Base-by-base conservation (phyloP, 2,113 vertebrate species). In the Bujurquina vittata region DNA sequence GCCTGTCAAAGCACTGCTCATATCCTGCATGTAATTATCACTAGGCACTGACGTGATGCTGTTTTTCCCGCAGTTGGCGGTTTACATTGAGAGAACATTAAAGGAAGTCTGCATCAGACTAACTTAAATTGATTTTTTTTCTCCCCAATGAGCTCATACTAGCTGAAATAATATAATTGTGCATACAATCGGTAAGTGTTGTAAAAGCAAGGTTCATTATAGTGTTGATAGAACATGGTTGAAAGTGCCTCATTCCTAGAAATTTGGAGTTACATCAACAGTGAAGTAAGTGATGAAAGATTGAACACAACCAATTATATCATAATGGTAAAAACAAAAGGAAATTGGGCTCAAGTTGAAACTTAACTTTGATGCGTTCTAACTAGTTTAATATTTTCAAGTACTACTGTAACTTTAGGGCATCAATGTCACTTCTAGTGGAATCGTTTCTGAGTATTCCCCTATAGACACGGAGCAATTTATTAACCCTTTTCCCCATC, bases 141-240 rank as follows among this genome's bases (percentile, higher is more conserved):
- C 86, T 80, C 10, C 37, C 83, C 92, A 77, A 11, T 88, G 87
- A 91, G 76, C 84, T 93, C 90, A 92, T 79, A 40, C 37, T n/a
- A 18, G 46, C 56, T 84, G 56, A 74, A 88, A 77, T 87, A 81
- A 89, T 88, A 20, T 12, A 22, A 89, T 80, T 79, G 31, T 81
- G 77, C 74, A 52, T 77, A 86, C 58, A 15, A 86, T 84, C 77
- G 46, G 35, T 52, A 69, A n/a, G 54, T 77, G 79, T 62, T 37
- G 26, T 8, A 69, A 9, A 40, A 80, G 69, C 76, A 29, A 23
- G 61, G 35, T 55, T 73, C 43, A 2, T 76, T 5, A 60, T 49
- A 26, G 63, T 67, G 82, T 62, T 84, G 87, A 88, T 85, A 85
- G 82, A 76, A 81, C 56, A 65, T 10, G 77, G 87, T 33, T 11